Evolutionary conservation across 2,888 invertebrate species (phyloP).

Genomic region (Cantharis rufa): DNA sequence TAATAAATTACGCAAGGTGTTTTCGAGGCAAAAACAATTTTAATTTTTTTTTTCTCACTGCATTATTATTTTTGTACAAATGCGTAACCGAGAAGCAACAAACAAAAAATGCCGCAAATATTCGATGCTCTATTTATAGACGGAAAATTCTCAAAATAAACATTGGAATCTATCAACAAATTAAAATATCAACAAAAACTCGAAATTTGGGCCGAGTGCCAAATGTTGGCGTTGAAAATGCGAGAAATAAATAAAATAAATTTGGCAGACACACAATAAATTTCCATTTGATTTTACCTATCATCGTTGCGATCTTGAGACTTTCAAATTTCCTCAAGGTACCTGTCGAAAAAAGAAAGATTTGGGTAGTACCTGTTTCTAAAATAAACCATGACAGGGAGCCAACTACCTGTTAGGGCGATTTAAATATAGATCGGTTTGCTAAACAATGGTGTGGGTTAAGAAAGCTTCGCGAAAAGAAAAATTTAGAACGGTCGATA

Average conservation of each 20-base stretch:
- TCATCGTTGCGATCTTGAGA: neutral
- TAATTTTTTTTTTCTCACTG: neutral
- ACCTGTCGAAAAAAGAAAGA: neutral
- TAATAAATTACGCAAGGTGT: neutral
- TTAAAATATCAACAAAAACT: conserved; percentile 1
- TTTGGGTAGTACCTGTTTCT: neutral
- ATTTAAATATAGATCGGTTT: neutral
- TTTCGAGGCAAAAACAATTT: neutral
- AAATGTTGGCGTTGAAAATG: neutral
- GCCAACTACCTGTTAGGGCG: neutral
- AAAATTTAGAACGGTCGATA: neutral
- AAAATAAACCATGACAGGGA: neutral
- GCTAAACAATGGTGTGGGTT: neutral
- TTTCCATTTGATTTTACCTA: neutral
- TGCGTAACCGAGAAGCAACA: neutral
- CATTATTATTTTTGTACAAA: neutral
- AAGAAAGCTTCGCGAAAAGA: neutral
- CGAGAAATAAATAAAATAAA: neutral
- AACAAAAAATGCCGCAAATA: neutral
- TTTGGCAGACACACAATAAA: neutral
- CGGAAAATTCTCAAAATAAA: neutral
- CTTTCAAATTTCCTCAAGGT: neutral
- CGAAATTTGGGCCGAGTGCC: neutral
- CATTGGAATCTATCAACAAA: neutral
- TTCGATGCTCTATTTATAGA: neutral